Conservation (phyloP, 2,888 invertebrate species). For the Plebejus anna region DNA sequence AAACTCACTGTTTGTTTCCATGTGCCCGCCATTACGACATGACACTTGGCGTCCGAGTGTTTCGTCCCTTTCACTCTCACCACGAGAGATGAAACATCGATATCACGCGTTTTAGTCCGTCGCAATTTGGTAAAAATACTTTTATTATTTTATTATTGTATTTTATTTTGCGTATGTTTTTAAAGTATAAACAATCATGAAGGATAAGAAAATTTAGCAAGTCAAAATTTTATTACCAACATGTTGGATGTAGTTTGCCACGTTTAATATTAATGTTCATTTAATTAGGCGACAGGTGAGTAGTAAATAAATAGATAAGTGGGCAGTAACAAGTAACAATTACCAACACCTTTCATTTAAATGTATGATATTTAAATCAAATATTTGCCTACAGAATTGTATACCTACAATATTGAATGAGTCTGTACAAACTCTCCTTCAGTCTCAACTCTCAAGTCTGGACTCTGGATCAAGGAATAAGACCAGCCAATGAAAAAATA, state of each 20-base stretch:
- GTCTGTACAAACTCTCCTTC: background rate
- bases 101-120: background rate
- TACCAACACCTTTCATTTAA: background rate
- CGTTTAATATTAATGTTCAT: background rate
- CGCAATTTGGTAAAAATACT: constrained; percentile 8
- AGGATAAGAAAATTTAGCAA: background rate
- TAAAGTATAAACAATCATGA: background rate
- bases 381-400: background rate
- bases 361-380: background rate
- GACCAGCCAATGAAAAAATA: too few species aligned
- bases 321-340: background rate
- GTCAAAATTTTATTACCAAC: background rate
- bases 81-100: constrained; percentile 42
- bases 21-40: constrained; percentile 62
- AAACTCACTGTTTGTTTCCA: constrained; percentile 52
- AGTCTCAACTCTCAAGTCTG: too few species aligned
- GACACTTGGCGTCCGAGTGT: constrained; percentile 51
- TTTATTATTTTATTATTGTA: background rate
- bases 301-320: background rate
- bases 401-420: background rate
- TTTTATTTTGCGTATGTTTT: background rate
- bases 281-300: background rate
- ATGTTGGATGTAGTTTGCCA: background rate
- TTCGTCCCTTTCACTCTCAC: constrained; percentile 58
- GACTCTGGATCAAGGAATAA: too few species aligned